These are phyloP conservation scores for Cyclargus thomasi DNA, from an alignment of 1,140 invertebrate genomes.

Conservation along the genomic window DNA sequence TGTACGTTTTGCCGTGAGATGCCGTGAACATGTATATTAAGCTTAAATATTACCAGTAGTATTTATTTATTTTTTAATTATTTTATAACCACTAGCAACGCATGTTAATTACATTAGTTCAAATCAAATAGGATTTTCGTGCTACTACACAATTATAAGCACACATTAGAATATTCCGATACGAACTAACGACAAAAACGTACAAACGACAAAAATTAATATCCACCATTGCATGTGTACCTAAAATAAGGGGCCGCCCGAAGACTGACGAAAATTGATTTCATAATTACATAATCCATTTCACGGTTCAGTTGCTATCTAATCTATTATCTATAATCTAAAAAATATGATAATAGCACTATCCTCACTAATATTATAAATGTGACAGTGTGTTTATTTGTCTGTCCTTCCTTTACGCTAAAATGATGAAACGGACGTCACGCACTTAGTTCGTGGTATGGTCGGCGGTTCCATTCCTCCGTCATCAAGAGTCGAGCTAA, in stretches of 20 bases:
- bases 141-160: background rate
- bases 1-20: too few species aligned
- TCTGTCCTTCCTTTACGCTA: too few species aligned
- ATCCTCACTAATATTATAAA: too few species aligned
- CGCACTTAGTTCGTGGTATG: too few species aligned
- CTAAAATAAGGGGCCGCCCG: slow-evolving; percentile 18
- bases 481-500: too few species aligned
- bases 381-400: too few species aligned
- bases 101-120: background rate
- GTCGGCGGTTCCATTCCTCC: too few species aligned
- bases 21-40: too few species aligned
- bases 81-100: background rate
- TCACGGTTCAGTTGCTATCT: slow-evolving; percentile 19
- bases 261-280: slow-evolving; percentile 26
- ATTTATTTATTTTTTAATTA: too few species aligned
- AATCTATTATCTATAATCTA: slow-evolving; percentile 13
- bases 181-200: slow-evolving; percentile 10
- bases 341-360: background rate
- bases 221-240: slow-evolving; percentile 29
- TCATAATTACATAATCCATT: slow-evolving; percentile 20
- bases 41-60: too few species aligned
- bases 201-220: slow-evolving; percentile 31
- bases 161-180: slow-evolving; percentile 4
- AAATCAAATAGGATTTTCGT: background rate
- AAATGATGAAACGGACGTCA: too few species aligned